These are phyloP conservation scores for Cyclura pinguis DNA, from an alignment of 2,797 vertebrate species.

Conservation along the genomic window DNA sequence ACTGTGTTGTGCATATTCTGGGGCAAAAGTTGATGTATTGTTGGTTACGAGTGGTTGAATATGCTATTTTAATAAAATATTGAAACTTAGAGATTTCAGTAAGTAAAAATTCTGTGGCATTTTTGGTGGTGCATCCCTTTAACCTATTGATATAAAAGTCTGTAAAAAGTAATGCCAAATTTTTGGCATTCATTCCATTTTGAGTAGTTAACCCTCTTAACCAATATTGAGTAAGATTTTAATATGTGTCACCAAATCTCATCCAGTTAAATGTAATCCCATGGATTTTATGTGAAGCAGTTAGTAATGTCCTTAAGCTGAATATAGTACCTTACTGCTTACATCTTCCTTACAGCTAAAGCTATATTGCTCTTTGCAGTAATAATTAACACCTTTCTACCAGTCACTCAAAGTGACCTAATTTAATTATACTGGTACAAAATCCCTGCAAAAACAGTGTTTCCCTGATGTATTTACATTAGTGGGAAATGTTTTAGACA, in stretches of 20 bases:
- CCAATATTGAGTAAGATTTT: background rate
- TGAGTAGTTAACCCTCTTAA: background rate
- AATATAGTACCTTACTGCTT: background rate
- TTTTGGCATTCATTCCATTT: background rate
- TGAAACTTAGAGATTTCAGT: constrained; percentile 75
- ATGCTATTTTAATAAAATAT: constrained; percentile 98
- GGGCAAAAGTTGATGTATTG: constrained; percentile 80
- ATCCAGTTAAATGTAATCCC: background rate
- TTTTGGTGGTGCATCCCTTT: background rate
- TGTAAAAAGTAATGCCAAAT: no score
- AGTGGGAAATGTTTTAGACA: background rate
- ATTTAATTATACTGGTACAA: background rate
- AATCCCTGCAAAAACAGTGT: background rate
- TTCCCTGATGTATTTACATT: background rate
- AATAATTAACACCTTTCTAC: background rate
- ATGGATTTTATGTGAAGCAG: background rate
- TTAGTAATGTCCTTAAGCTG: background rate
- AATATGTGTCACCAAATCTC: background rate
- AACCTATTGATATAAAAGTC: constrained; percentile 8
- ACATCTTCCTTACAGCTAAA: background rate
- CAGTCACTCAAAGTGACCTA: background rate
- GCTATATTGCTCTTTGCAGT: background rate
- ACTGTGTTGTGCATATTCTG: constrained; percentile 81
- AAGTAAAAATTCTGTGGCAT: constrained; percentile 37
- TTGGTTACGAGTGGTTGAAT: constrained; percentile 84